These are phyloP conservation scores for Craseonycteris thonglongyai DNA, from an alignment of 2,113 vertebrate genomes.

Conservation along the genomic window DNA sequence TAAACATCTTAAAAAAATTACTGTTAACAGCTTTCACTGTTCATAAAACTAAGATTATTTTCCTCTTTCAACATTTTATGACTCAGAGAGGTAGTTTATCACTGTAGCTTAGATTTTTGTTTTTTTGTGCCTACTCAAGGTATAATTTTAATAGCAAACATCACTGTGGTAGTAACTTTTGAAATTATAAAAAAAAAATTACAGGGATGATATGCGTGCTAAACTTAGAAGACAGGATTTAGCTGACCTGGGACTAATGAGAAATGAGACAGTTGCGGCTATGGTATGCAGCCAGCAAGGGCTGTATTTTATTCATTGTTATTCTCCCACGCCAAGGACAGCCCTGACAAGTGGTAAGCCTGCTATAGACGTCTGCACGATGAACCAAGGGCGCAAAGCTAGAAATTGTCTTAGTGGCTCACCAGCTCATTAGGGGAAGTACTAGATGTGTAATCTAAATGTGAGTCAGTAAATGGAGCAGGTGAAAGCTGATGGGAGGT, in stretches of 20 bases:
- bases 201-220: not conserved
- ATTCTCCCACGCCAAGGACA: not conserved
- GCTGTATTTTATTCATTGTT: not conserved
- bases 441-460: not conserved
- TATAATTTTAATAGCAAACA: not conserved
- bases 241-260: not conserved
- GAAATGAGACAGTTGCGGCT: not conserved
- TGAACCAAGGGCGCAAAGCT: not conserved
- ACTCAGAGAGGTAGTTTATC: not conserved
- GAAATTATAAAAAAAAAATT: not conserved
- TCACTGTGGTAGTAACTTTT: not conserved
- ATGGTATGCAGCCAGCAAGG: not conserved
- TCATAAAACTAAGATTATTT: slow-evolving; percentile 29
- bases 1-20: slow-evolving; percentile 38
- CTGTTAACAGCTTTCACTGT: slow-evolving; percentile 7
- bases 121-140: not conserved
- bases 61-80: slow-evolving; percentile 18
- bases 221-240: not conserved
- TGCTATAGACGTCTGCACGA: not conserved
- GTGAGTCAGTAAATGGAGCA: not conserved
- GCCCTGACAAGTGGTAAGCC: not conserved
- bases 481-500: not conserved
- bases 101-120: not conserved
- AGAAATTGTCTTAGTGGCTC: not conserved
- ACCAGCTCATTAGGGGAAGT: not conserved